Conservation (phyloP, 2,888 invertebrate genomes). For the Julus scanicus region DNA sequence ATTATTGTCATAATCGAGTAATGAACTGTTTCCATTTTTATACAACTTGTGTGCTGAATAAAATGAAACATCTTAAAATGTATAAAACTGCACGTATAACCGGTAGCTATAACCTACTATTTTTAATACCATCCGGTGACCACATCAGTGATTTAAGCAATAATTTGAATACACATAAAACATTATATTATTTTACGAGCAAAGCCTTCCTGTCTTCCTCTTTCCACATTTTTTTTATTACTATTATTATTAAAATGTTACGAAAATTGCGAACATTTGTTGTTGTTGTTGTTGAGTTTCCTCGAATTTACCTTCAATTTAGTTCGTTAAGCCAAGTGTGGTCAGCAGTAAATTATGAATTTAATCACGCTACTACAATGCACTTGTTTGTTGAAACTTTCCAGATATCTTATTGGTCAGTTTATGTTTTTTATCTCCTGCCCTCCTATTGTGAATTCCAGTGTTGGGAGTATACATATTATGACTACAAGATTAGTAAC, state of each 20-base stretch:
- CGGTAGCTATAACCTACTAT: not conserved
- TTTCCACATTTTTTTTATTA: not conserved
- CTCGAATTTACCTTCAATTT: conserved; percentile 9
- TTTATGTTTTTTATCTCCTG: not conserved
- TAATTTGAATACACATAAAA: not conserved
- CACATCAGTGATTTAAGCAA: not conserved
- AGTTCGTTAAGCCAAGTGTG: not conserved
- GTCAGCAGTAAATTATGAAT: not conserved
- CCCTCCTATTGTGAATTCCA: conserved; percentile 13
- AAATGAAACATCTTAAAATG: not conserved
- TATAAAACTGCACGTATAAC: not conserved
- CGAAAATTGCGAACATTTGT: not conserved
- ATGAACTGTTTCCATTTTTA: conserved; percentile 35
- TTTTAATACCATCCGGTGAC: not conserved
- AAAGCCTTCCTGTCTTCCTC: not conserved
- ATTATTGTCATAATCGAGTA: not conserved
- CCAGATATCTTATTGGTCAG: not conserved
- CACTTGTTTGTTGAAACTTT: not conserved
- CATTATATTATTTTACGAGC: not conserved
- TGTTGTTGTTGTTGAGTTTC: not conserved
- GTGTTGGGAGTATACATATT: not conserved
- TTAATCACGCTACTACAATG: not conserved
- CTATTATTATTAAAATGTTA: not conserved
- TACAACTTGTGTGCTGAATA: not conserved
- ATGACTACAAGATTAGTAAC: conserved; percentile 8